Base-by-base conservation (phyloP, 2,113 vertebrate genomes). In the Malurus melanocephalus region DNA sequence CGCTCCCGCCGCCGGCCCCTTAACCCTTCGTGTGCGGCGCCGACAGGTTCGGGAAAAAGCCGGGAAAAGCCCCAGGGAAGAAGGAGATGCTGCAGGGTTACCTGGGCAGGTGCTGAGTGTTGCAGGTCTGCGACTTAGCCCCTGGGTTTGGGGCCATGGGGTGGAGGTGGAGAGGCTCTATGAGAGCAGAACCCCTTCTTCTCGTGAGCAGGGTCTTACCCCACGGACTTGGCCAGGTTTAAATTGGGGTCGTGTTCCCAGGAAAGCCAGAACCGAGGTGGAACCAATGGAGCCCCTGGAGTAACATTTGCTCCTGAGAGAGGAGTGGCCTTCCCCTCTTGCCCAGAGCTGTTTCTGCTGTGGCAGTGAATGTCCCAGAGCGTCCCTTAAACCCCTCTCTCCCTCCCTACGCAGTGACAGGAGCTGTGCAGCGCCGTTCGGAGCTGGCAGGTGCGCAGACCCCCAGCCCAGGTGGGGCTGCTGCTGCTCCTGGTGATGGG, bases 1-100 rank as follows among this genome's bases (percentile, higher is more conserved):
- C 33, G 22, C 65, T 94, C 71, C 69, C 14, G 61, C 6, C 65
- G 62, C 85, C 28, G 10, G 4, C 71, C n/a, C 73, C 61, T 90
- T 92, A 94, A 95, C 93, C 87, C 91, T 55, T 90, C 0, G 18
- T 1, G 67, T 8, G 1, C 38, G 0, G 8, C 27, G 2, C 42
- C 4, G 0, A 1, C 12, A 1, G 43, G 5, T 0, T 2, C 8
- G 46, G 61, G 24, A 38, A 9, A 0, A 57, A 32, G 6, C 35
- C 2, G 1, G 20, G 68, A 19, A 23, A 21, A 15, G 49, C 32
- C 51, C 32, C 1, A 0, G 40, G 16, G 15, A 27, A 42, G 9
- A 20, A 19, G 59, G 43, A 45, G 62, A 22, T 19, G 40, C 53
- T 59, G 72, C 1, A 6, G 76, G 49, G 40, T 11, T 49, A 16